A percentile compares a stretch with the other conserved stretches of the same genome.
These are phyloP conservation scores for Zhuqinia jingwanae DNA, from an alignment of 2,888 invertebrate species.

Conservation along the genomic window DNA sequence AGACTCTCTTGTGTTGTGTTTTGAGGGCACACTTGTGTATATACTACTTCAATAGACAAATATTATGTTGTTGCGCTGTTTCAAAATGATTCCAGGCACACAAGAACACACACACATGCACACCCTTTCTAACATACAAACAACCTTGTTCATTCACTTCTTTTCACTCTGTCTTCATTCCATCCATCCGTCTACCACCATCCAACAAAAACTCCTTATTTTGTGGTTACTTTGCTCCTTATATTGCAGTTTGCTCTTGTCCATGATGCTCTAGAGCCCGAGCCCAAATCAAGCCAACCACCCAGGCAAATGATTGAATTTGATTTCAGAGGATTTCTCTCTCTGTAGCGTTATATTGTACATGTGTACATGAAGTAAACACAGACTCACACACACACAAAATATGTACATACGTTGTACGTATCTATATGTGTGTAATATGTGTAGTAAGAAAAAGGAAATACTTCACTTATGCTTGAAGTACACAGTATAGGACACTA, in stretches of 20 bases:
- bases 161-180: conserved; percentile 4
- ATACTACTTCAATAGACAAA: neutral
- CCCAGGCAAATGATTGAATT: conserved; percentile 71
- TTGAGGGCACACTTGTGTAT: too few relatives aligned
- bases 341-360: conserved; percentile 20
- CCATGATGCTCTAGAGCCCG: conserved; percentile 34
- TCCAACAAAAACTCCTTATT: conserved; percentile 19
- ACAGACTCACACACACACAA: neutral
- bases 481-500: neutral
- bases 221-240: conserved; percentile 50
- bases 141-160: conserved; percentile 40
- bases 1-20: too few relatives aligned
- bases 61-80: neutral
- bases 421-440: neutral
- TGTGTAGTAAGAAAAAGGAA: conserved; percentile 9
- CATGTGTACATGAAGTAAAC: neutral
- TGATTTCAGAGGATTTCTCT: conserved; percentile 66
- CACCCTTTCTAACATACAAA: conserved; percentile 30
- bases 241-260: conserved; percentile 11
- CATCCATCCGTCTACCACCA: neutral
- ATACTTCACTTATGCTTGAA: conserved; percentile 22
- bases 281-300: conserved; percentile 68
- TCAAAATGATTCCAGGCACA: conserved; percentile 38
- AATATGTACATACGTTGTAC: too few relatives aligned
- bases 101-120: neutral